Evolutionary conservation across 2,797 vertebrate species (phyloP), one percentile per base, ranked within the genome.

Genomic region (Acanthurus tractus): DNA sequence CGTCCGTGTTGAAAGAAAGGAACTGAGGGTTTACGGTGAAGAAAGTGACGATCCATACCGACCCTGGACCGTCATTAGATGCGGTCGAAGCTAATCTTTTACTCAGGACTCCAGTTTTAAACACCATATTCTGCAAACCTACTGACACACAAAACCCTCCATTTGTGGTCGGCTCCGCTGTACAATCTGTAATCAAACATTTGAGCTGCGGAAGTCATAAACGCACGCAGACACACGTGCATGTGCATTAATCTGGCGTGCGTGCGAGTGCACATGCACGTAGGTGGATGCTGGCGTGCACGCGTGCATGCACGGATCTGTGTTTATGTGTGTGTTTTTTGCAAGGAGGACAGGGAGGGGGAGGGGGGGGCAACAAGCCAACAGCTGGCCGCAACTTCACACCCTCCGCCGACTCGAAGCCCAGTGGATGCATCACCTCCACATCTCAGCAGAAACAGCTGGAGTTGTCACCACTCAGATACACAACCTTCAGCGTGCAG

Each of bases 171-270:
- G 62, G 1, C 70, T 53, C 61, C 8, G 73, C 52, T 22, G 73
- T 42, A 45, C 69, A 62, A 87, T 79, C 78, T 91, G 79, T 93
- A 86, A 92, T 94, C 84, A 92, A 83, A 89, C 76, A 82, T 88
- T 61, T 73, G 82, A 40, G n/a, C 81, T 42, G 76, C 82, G 76
- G 87, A 92, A 89, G 86, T 86, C 75, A 44, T 82, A 87, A 93
- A 86, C 68, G 62, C 70, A 58, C 75, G 66, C 82, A 70, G 79
- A 80, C 70, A 58, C 42, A 11, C 15, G 56, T 29, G 64, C 63
- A 34, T 67, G 40, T 68, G 66, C 58, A 69, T 82, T 53, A 70
- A 74, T 86, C 63, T 48, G 56, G 29, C 0, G 15, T 73, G 64
- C 62, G 66, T 20, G 22, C 17, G 49, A 11, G 34, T 17, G 46